Conservation (phyloP, 2,113 vertebrate species). For the Calonectris borealis region DNA sequence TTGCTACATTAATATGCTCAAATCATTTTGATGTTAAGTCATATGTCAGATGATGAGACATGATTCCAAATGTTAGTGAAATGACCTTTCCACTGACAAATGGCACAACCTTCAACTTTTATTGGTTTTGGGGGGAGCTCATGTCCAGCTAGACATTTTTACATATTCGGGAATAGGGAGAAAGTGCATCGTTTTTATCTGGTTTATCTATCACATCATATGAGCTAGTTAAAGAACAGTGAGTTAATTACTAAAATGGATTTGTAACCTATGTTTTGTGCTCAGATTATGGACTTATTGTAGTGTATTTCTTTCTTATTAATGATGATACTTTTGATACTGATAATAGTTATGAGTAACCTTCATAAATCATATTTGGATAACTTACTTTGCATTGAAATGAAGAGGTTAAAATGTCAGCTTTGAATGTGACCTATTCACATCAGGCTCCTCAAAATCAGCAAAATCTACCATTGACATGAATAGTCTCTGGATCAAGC, state of each 20-base stretch:
- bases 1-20: background rate
- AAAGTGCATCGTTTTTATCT: background rate
- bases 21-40: background rate
- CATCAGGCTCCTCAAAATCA: background rate
- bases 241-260: background rate
- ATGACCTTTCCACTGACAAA: constrained; percentile 47
- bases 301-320: background rate
- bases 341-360: background rate
- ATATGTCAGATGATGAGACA: background rate
- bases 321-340: background rate
- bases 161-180: background rate
- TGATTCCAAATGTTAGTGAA: constrained; percentile 34
- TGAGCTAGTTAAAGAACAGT: background rate
- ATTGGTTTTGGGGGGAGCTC: background rate
- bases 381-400: background rate
- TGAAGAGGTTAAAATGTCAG: background rate
- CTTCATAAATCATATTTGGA: background rate
- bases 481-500: background rate
- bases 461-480: background rate
- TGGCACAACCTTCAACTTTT: background rate
- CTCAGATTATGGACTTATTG: background rate
- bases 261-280: background rate
- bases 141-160: background rate
- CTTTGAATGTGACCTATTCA: background rate
- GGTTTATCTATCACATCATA: background rate